Evolutionary conservation across 2,113 vertebrate genomes (phyloP).

Genomic region (Forbesichthys papilliferus): DNA sequence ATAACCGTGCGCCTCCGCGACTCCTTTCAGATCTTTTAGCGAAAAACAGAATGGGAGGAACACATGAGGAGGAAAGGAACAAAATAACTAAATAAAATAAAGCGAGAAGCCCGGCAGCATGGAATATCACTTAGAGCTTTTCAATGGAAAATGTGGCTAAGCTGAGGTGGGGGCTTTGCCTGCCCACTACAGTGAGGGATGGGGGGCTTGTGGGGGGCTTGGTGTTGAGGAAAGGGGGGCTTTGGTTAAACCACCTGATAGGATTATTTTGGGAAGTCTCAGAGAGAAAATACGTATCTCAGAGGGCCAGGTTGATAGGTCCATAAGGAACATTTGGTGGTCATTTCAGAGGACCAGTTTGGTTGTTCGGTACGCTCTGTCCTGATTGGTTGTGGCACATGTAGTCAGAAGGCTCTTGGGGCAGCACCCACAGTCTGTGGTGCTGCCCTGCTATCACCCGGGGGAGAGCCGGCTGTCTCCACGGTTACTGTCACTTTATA

Average conservation of each 20-base stretch:
- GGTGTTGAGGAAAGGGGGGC: slow-evolving; percentile 13
- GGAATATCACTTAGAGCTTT: slow-evolving; percentile 69
- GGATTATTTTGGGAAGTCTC: slow-evolving; percentile 38
- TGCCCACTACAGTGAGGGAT: slow-evolving; percentile 32
- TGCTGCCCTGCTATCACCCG: slow-evolving; percentile 14
- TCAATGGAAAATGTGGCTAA: slow-evolving; percentile 72
- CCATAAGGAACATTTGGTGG: background rate
- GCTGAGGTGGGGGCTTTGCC: slow-evolving; percentile 42
- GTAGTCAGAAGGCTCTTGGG: slow-evolving; percentile 17
- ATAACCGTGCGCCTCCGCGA: slow-evolving; percentile 52
- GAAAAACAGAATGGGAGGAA: slow-evolving; percentile 37
- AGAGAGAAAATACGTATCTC: slow-evolving; percentile 13
- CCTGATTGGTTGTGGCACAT: slow-evolving; percentile 32
- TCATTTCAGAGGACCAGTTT: slow-evolving; percentile 8
- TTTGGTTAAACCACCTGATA: slow-evolving; percentile 52
- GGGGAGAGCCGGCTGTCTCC: slow-evolving; percentile 30
- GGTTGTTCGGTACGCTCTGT: background rate
- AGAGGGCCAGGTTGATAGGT: background rate
- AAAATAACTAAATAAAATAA: slow-evolving; percentile 12
- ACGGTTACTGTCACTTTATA: slow-evolving; percentile 21
- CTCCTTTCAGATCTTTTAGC: slow-evolving; percentile 58
- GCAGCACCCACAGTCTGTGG: slow-evolving; percentile 36
- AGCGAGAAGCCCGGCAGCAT: slow-evolving; percentile 45
- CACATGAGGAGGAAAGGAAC: background rate
- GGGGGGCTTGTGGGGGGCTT: background rate